Conservation (phyloP, 2,888 invertebrate species). For the Caenorhabditis sp. region DNA sequence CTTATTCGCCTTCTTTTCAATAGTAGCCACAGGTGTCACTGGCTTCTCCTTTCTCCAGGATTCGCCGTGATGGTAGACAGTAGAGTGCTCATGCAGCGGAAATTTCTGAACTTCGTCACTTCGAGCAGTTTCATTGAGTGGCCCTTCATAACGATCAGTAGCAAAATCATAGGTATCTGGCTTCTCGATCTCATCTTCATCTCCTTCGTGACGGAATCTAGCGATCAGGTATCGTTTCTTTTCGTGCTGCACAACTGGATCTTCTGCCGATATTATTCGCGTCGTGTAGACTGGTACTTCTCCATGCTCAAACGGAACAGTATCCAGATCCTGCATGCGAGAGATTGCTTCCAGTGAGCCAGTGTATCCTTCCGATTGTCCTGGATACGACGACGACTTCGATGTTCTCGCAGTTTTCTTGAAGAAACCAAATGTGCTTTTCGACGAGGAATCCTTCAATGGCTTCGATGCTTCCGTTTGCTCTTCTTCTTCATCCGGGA, state of each 20-base stretch:
- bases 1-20: conserved; percentile 23
- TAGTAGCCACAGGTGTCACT: background rate
- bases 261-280: background rate
- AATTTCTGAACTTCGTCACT: conserved; percentile 27
- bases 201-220: conserved; percentile 59
- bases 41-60: conserved; percentile 1
- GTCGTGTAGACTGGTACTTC: background rate
- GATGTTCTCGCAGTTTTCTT: conserved; percentile 1
- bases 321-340: conserved; percentile 7
- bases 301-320: conserved; percentile 2
- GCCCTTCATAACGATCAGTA: conserved; percentile 50
- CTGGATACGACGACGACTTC: background rate
- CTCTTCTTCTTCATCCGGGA: conserved; percentile 12
- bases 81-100: conserved; percentile 36
- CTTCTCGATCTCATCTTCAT: conserved; percentile 59
- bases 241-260: conserved; percentile 17
- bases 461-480: background rate
- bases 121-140: conserved; percentile 46
- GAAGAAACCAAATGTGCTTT: background rate
- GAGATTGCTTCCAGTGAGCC: conserved; percentile 7
- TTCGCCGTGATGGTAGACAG: conserved; percentile 17
- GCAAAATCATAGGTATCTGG: conserved; percentile 48
- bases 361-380: background rate
- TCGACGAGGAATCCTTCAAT: background rate
- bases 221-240: conserved; percentile 42